Conservation (phyloP, 2,888 invertebrate genomes). For the Ligdia adustata region DNA sequence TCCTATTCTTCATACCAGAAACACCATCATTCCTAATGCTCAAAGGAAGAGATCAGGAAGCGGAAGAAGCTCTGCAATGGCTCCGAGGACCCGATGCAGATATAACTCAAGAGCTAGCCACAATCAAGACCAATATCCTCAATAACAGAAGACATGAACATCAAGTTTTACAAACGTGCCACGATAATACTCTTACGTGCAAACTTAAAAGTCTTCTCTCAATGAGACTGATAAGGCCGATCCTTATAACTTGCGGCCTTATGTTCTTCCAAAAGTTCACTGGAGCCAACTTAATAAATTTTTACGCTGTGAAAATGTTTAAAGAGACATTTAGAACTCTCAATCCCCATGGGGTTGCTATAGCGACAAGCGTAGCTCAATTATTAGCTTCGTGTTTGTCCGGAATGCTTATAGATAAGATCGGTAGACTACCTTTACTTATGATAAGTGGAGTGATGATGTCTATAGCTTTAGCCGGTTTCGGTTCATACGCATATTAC, state of each 20-base stretch:
- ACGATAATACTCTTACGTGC: slow-evolving; percentile 41
- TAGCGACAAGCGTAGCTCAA: slow-evolving; percentile 92
- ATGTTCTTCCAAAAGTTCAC: slow-evolving; percentile 95
- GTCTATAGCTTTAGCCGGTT: slow-evolving; percentile 92
- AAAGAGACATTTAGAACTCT: slow-evolving; percentile 91
- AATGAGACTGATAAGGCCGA: slow-evolving; percentile 85
- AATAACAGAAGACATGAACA: slow-evolving; percentile 58
- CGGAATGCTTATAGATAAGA: slow-evolving; percentile 92
- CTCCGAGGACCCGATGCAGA: slow-evolving; percentile 91
- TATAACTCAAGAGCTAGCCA: slow-evolving; percentile 88
- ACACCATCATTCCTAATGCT: slow-evolving; percentile 93
- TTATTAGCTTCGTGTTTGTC: slow-evolving; percentile 92
- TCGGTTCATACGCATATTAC: slow-evolving; percentile 94
- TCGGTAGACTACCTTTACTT: slow-evolving; percentile 92
- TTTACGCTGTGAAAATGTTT: slow-evolving; percentile 94
- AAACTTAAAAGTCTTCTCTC: slow-evolving; percentile 68
- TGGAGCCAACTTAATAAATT: slow-evolving; percentile 92
- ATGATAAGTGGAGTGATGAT: slow-evolving; percentile 93
- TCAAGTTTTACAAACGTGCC: neutral
- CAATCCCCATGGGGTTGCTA: slow-evolving; percentile 92
- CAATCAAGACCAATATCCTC: slow-evolving; percentile 88
- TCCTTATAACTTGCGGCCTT: slow-evolving; percentile 91
- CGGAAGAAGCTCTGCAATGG: slow-evolving; percentile 90
- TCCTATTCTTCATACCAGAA: slow-evolving; percentile 92
- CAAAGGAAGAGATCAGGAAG: slow-evolving; percentile 89